Conservation (phyloP, 2,113 vertebrate genomes). For the Mobula hypostoma region DNA sequence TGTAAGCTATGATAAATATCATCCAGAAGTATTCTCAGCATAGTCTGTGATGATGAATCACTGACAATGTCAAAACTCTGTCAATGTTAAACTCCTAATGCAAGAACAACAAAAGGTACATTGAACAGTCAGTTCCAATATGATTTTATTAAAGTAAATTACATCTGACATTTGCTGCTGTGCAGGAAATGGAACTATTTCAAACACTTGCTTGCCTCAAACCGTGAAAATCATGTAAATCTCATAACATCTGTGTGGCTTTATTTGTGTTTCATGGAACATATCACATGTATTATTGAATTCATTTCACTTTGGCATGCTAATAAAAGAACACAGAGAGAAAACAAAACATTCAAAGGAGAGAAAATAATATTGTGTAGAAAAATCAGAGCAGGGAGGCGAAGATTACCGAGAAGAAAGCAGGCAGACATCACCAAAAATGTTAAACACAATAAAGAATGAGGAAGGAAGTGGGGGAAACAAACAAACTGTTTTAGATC, state of each 20-base stretch:
- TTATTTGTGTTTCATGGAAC: background rate
- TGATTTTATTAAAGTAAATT: constrained; percentile 33
- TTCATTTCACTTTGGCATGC: constrained; percentile 8
- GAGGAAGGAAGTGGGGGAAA: background rate
- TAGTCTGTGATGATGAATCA: background rate
- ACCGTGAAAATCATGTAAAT: constrained; percentile 14
- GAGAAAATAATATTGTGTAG: background rate
- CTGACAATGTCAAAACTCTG: constrained; percentile 2
- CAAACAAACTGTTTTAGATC: background rate
- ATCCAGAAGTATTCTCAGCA: background rate
- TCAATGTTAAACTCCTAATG: background rate
- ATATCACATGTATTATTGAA: constrained; percentile 13
- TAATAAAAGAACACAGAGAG: background rate
- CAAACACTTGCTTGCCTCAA: constrained; percentile 19
- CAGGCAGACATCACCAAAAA: background rate
- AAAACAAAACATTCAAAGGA: background rate
- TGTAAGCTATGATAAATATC: background rate
- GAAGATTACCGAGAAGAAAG: background rate
- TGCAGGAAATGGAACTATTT: constrained; percentile 34
- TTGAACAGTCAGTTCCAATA: constrained; percentile 22
- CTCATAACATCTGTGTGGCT: constrained; percentile 15
- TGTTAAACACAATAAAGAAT: background rate
- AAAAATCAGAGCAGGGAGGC: no score
- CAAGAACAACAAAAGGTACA: constrained; percentile 29
- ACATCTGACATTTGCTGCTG: constrained; percentile 25